These are phyloP conservation scores for Mobula birostris DNA, from an alignment of 2,113 vertebrate genomes.

Conservation along the genomic window DNA sequence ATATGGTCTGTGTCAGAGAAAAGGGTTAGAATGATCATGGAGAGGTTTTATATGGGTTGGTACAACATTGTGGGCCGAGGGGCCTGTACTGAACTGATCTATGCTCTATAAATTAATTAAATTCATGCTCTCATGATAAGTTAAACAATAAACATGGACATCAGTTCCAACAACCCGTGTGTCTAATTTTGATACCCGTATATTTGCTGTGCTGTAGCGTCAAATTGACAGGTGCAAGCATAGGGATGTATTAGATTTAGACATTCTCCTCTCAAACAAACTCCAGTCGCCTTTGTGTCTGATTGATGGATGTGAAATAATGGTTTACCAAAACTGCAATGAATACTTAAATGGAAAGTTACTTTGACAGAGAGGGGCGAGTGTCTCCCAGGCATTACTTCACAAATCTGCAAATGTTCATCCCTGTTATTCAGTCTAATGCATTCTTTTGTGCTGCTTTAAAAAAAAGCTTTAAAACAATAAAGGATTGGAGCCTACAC, in stretches of 20 bases:
- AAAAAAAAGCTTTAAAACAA: neutral
- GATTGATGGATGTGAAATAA: neutral
- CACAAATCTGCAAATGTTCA: neutral
- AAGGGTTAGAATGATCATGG: no score
- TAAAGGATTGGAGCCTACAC: neutral
- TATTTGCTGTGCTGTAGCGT: neutral
- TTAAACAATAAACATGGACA: neutral
- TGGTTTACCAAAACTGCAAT: neutral
- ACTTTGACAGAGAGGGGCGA: neutral
- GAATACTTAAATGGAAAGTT: neutral
- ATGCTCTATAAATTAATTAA: no score
- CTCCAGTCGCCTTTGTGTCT: neutral
- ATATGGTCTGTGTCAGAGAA: no score
- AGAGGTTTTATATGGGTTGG: no score
- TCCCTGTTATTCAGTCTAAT: neutral
- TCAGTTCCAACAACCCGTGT: neutral
- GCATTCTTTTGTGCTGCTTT: neutral
- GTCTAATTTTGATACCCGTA: neutral
- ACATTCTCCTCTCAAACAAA: neutral
- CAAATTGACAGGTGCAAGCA: neutral
- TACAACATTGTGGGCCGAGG: no score
- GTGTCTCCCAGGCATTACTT: neutral
- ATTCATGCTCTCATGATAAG: neutral
- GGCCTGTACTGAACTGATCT: no score
- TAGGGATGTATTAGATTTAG: neutral